Conservation (phyloP, 2,888 invertebrate genomes). For the Trilocha varians region DNA sequence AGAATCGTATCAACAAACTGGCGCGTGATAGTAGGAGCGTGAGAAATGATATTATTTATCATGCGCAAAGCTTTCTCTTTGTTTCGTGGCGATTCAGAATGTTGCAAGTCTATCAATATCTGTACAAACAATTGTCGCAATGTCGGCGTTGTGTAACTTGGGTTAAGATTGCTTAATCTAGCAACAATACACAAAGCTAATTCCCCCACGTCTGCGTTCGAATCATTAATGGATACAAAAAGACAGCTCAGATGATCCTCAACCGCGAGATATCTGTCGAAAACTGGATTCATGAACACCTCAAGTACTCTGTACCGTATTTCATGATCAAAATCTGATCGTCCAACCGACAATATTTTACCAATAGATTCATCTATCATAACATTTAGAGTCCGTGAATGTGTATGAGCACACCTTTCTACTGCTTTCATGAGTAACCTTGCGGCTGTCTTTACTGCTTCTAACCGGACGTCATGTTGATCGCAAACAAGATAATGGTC, state of each 20-base stretch:
- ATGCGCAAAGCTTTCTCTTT: slow-evolving; percentile 97
- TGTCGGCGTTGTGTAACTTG: slow-evolving; percentile 97
- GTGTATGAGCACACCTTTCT: slow-evolving; percentile 75
- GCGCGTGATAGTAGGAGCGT: slow-evolving; percentile 92
- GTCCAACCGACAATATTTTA: slow-evolving; percentile 91
- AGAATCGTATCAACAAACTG: slow-evolving; percentile 97
- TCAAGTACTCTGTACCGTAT: slow-evolving; percentile 93
- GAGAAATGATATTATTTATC: slow-evolving; percentile 94
- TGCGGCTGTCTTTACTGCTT: slow-evolving; percentile 95
- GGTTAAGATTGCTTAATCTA: slow-evolving; percentile 93
- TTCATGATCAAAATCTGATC: slow-evolving; percentile 96
- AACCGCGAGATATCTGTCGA: slow-evolving; percentile 95
- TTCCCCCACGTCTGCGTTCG: slow-evolving; percentile 95
- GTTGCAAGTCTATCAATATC: slow-evolving; percentile 92
- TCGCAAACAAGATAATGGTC: slow-evolving; percentile 93
- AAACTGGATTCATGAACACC: slow-evolving; percentile 88
- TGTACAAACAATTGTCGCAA: slow-evolving; percentile 92
- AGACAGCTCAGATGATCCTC: slow-evolving; percentile 94
- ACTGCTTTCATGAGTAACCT: slow-evolving; percentile 89
- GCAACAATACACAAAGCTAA: slow-evolving; percentile 94
- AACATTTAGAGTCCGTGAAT: slow-evolving; percentile 86
- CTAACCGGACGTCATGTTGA: slow-evolving; percentile 88
- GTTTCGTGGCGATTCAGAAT: slow-evolving; percentile 94
- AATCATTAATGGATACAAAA: slow-evolving; percentile 96
- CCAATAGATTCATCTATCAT: slow-evolving; percentile 94